Conservation (phyloP, 2,113 vertebrate species). For the Colistium nudipinnis region DNA sequence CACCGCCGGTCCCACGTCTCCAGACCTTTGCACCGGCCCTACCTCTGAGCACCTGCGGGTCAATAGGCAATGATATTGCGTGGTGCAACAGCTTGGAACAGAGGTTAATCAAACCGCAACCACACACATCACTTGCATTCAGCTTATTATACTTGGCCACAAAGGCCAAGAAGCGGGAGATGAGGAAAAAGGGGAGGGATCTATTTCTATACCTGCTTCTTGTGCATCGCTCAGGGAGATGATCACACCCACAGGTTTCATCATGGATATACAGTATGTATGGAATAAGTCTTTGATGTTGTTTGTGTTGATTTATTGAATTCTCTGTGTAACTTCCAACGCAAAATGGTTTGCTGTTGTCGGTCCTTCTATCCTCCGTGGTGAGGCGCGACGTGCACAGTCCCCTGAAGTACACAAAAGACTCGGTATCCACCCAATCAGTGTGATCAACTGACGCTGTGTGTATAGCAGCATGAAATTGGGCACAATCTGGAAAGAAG, state of each 20-base stretch:
- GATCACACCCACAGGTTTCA: constrained; percentile 3
- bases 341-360: constrained; percentile 1
- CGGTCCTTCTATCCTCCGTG: constrained; percentile 5
- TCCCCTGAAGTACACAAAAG: constrained; percentile 31
- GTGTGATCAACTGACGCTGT: constrained; percentile 71
- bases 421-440: constrained; percentile 55
- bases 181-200: constrained; percentile 11
- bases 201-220: constrained; percentile 16
- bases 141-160: constrained; percentile 66
- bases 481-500: constrained; percentile 78
- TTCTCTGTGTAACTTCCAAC: constrained; percentile 13
- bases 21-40: constrained; percentile 85
- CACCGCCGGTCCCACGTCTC: constrained; percentile 79
- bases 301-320: no score
- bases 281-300: no score
- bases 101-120: constrained; percentile 80
- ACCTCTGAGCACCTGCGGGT: constrained; percentile 84
- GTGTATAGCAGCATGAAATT: constrained; percentile 78
- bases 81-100: constrained; percentile 68
- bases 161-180: constrained; percentile 54
- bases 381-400: constrained; percentile 12
- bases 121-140: constrained; percentile 56
- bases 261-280: no score
- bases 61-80: constrained; percentile 87
- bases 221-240: constrained; percentile 7